Base-by-base conservation (phyloP, 2,888 invertebrate species). In the Euplexia lucipara region DNA sequence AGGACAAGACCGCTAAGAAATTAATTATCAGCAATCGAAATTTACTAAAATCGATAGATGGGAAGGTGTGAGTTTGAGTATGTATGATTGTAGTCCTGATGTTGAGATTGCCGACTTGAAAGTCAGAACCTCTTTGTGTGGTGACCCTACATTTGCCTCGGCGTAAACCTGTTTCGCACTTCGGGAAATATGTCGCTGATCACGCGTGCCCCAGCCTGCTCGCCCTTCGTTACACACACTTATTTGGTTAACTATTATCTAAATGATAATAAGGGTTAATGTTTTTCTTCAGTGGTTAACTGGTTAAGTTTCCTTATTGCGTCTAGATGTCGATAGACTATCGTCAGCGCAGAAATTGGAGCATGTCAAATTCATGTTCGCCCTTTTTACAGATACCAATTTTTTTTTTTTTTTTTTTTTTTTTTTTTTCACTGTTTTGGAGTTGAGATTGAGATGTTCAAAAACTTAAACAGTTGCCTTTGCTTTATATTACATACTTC, bases 101-200 rank as follows among this genome's bases (percentile, higher is more conserved):
- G 20, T 34, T 22, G 14, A 12, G 14, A 54, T 37, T 52, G 30
- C n/a, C 41, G 26, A 20, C 30, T 35, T 35, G 32, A 22, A 49
- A 52, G 35, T 37, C 26, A 14, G 18, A 61, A 30, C 54, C 26
- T 34, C 6, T 34, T 10, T 18, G 18, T 64, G n/a, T 71, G 74
- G 70, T 67, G 35, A 67, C 66, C 74, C 75, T 68, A 74, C 65
- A 58, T 74, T 68, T 75, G 84, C 88, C 88, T 88, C 88, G 86
- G 85, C 75, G 82, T 80, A 92, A 94, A 94, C 94, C 92, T 86
- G 94, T 94, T 93, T 83, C 79, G 87, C 90, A 89, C 90, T 90
- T 91, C 86, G 89, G 90, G 89, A 92, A 91, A 92, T 92, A 91
- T 92, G 93, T 91, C 91, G 92, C 88, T 86, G 87, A 86, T 87